These are phyloP conservation scores for Macropodus opercularis DNA, from an alignment of 2,797 vertebrate genomes.

Conservation along the genomic window DNA sequence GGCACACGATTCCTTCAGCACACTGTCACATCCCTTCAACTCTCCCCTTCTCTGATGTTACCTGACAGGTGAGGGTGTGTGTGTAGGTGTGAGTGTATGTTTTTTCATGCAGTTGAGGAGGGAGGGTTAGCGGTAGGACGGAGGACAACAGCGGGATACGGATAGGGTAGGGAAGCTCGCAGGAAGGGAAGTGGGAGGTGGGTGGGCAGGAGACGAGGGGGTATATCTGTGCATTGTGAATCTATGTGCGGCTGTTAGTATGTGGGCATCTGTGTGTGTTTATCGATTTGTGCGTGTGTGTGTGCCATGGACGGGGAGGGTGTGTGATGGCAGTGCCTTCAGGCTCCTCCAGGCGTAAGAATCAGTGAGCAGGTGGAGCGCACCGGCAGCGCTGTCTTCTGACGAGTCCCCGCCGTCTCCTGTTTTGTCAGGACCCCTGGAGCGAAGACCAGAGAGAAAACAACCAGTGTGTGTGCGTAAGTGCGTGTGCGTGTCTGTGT, in stretches of 20 bases:
- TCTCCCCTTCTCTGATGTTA: slow-evolving; percentile 68
- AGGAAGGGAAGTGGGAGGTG: slow-evolving; percentile 59
- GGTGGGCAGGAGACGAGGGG: slow-evolving; percentile 42
- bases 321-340: slow-evolving; percentile 76
- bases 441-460: slow-evolving; percentile 60
- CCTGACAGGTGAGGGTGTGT: slow-evolving; percentile 72
- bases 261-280: slow-evolving; percentile 47
- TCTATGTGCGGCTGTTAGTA: slow-evolving; percentile 51
- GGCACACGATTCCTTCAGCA: slow-evolving; percentile 70
- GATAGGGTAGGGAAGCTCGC: slow-evolving; percentile 47
- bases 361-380: slow-evolving; percentile 79
- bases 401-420: slow-evolving; percentile 77
- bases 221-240: slow-evolving; percentile 50
- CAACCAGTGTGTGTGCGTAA: slow-evolving; percentile 11
- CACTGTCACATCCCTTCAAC: slow-evolving; percentile 72
- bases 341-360: slow-evolving; percentile 80
- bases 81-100: slow-evolving; percentile 39
- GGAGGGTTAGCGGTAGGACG: slow-evolving; percentile 1
- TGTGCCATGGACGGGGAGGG: slow-evolving; percentile 56
- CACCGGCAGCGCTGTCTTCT: slow-evolving; percentile 76
- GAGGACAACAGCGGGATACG: slow-evolving; percentile 57
- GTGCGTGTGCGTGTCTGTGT: slow-evolving; percentile 24
- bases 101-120: slow-evolving; percentile 40
- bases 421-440: slow-evolving; percentile 78
- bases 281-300: slow-evolving; percentile 44